Evolutionary conservation across 2,113 vertebrate species (phyloP), one percentile per base, ranked within the genome.

Genomic region (Macrotis lagotis): DNA sequence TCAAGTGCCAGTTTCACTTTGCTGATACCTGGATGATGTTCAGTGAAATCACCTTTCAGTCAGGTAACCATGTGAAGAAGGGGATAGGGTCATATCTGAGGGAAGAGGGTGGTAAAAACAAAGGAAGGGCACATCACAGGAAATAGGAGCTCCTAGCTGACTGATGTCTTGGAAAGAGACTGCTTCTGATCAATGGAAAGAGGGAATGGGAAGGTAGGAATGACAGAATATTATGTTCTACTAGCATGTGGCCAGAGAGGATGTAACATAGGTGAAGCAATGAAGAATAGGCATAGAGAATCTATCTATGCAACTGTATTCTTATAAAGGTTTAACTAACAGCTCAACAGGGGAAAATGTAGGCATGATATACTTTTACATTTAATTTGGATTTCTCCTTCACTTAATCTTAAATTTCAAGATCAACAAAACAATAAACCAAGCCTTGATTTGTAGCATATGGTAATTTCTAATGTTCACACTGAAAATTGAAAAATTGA

Each of bases 41-140:
- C 98, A 99, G 99, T 8, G 99, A 99, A 98, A 99, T 99, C 97
- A 99, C 99, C 96, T 99, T 99, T 98, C 99, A 99, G 96, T 99
- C 99, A 95, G 99, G 99, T 99, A 98, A 0, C 8, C 50, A 47
- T 24, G 1, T 50, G 2, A 11, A 74, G 83, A 74, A 37, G 9
- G 91, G 50, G 50, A 22, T 3, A 26, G n/a, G 48, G 26, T 19
- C n/a, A 28, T 50, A 48, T 53, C 25, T 59, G 48, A 74, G 28
- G 48, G 48, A 48, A 44, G 48, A 28, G 83, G 14, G 11, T 19
- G 37, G 51, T 12, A 25, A 37, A 7, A 10, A 19, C 6, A 44
- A 74, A 91, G 52, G 50, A 16, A 2, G 48, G 26, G 19, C 37
- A n/a, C 44, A 44, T 66, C n/a, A 59, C 31, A 50, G 31, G 44